Conservation (phyloP, 1,140 invertebrate species). For the Cydia amplana region DNA sequence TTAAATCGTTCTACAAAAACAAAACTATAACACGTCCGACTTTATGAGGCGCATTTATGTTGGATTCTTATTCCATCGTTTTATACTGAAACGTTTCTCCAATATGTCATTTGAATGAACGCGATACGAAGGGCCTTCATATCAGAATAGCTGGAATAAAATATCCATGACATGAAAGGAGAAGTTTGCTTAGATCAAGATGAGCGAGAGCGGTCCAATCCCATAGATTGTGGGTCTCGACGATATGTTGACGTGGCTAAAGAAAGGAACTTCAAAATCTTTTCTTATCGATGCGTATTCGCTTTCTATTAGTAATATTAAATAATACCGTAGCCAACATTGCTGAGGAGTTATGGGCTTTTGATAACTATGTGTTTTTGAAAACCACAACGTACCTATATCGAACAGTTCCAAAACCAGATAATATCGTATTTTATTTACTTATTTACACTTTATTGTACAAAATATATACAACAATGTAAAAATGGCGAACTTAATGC, state of each 20-base stretch:
- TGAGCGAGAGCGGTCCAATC: slow-evolving; percentile 54
- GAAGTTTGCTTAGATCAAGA: slow-evolving; percentile 64
- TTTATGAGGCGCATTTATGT: background rate
- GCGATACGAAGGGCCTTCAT: slow-evolving; percentile 66
- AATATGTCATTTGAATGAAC: slow-evolving; percentile 75
- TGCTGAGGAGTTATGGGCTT: no score
- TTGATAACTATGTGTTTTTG: no score
- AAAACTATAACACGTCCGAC: background rate
- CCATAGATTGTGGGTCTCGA: slow-evolving; percentile 48
- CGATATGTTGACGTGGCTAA: slow-evolving; percentile 64
- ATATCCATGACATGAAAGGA: slow-evolving; percentile 73
- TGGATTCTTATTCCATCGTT: slow-evolving; percentile 45
- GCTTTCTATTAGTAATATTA: slow-evolving; percentile 73
- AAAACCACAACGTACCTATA: no score
- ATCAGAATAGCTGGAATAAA: slow-evolving; percentile 73
- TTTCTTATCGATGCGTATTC: slow-evolving; percentile 67
- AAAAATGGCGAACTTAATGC: no score
- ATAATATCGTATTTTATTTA: no score
- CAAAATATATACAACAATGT: no score
- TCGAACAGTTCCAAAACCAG: no score
- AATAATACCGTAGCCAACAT: slow-evolving; percentile 47
- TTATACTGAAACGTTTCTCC: slow-evolving; percentile 67
- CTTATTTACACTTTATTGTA: no score
- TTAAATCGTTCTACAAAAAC: background rate
- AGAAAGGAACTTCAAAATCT: slow-evolving; percentile 52